Base-by-base conservation (phyloP, 2,797 vertebrate species). In the Apogon talboti region DNA sequence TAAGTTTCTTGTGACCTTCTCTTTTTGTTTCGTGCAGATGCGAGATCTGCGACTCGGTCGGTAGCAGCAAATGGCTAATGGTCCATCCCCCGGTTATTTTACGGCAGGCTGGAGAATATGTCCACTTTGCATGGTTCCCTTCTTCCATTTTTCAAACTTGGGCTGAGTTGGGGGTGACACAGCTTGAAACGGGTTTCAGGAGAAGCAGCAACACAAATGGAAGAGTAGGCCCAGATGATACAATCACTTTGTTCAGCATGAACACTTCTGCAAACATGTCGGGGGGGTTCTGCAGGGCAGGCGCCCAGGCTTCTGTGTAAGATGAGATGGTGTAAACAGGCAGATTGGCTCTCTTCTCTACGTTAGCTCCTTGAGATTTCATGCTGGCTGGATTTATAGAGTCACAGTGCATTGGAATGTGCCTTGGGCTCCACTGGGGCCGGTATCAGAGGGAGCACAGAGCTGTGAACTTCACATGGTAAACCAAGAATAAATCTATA, bases 111-210 rank as follows among this genome's bases (percentile, higher is more conserved):
- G 90, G 89, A 91, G 87, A 91, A 90, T 86, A 74, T 88, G 87
- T 90, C 89, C 88, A 91, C 89, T 92, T 91, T 90, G 88, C 90
- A 91, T 91, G 90, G 87, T 88, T 91, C 87, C 88, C 85, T 87
- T 88, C 87, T 85, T 70, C 89, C 88, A 87, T 88, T 88, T 88
- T 78, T 91, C 89, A 89, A 90, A 90, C 83, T 88, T 89, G 64
- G 76, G 74, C 81, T 76, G 85, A 73, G 89, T 87, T 75, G 79
- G 65, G 83, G 79, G 81, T 79, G 87, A 89, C 87, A 85, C 83
- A 82, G 85, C 82, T 91, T 88, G 89, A 90, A 89, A 88, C 74
- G 66, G 77, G 80, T 84, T 87, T 82, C 74, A 49, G 81, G 66
- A 83, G 73, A 83, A 81, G 85, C 80, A 66, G 79, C 81, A 80